Percentiles rank a stretch among this genome's conserved stretches.
Evolutionary conservation across 1,140 invertebrate genomes (phyloP).

Genomic region (Drosophila nigromelanica): DNA sequence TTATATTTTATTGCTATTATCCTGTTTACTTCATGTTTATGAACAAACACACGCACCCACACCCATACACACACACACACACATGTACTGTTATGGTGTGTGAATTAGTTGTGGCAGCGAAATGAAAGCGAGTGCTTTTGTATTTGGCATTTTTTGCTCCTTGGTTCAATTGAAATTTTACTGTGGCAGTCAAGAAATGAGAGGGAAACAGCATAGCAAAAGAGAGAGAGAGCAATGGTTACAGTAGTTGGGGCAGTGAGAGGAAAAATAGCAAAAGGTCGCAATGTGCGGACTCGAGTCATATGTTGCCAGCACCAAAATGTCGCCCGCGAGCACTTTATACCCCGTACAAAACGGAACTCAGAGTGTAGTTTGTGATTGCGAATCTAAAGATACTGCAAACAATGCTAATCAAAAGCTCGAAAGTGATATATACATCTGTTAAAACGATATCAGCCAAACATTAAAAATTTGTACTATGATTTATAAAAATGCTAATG

Average conservation of each 20-base stretch:
- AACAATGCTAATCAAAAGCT: too few relatives aligned
- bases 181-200: slow-evolving; percentile 31
- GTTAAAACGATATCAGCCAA: too few relatives aligned
- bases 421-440: too few relatives aligned
- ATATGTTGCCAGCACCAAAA: slow-evolving; percentile 40
- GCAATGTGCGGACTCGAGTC: slow-evolving; percentile 32
- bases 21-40: slow-evolving; percentile 82
- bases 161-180: slow-evolving; percentile 67
- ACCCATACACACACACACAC: slow-evolving; percentile 5
- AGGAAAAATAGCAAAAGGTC: slow-evolving; percentile 15
- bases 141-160: slow-evolving; percentile 52
- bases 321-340: slow-evolving; percentile 13
- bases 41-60: slow-evolving; percentile 52
- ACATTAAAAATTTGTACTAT: too few relatives aligned
- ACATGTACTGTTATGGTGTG: slow-evolving; percentile 62
- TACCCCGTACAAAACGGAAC: neutral
- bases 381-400: too few relatives aligned
- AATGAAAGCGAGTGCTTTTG: slow-evolving; percentile 61
- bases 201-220: neutral
- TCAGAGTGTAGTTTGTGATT: neutral
- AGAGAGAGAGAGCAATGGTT: neutral
- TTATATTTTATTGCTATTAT: slow-evolving; percentile 84
- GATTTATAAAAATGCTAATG: too few relatives aligned
- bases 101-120: slow-evolving; percentile 79
- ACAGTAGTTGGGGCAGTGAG: neutral